These are phyloP conservation scores for Cheilosia scutellata DNA, from an alignment of 2,888 invertebrate species.

Conservation along the genomic window DNA sequence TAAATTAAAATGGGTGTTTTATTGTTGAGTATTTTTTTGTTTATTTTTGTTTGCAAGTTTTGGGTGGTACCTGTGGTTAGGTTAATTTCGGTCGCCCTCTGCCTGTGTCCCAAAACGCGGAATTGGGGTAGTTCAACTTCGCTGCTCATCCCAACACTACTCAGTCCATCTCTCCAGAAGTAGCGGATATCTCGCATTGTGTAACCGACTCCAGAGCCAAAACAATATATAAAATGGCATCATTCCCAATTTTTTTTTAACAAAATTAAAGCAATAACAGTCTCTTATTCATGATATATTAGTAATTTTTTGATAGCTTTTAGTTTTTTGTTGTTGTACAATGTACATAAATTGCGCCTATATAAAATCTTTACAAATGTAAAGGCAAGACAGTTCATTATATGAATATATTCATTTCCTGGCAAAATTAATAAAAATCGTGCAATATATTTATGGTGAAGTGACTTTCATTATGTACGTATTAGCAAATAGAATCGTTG, in stretches of 20 bases:
- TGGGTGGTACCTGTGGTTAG: slow-evolving; percentile 95
- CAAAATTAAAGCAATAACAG: slow-evolving; percentile 75
- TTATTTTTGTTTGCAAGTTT: slow-evolving; percentile 77
- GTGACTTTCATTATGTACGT: not conserved
- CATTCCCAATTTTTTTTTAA: slow-evolving; percentile 79
- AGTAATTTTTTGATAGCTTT: slow-evolving; percentile 52
- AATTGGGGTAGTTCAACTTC: slow-evolving; percentile 98
- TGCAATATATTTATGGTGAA: slow-evolving; percentile 20
- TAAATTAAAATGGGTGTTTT: slow-evolving; percentile 69
- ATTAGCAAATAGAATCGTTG: slow-evolving; percentile 9
- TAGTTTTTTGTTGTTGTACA: slow-evolving; percentile 60
- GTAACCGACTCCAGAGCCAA: slow-evolving; percentile 92
- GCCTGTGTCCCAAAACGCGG: slow-evolving; percentile 97
- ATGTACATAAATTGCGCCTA: slow-evolving; percentile 19
- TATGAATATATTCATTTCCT: slow-evolving; percentile 1
- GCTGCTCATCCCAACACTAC: slow-evolving; percentile 97
- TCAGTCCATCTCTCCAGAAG: slow-evolving; percentile 96
- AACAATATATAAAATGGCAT: slow-evolving; percentile 80
- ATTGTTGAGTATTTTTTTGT: slow-evolving; percentile 75
- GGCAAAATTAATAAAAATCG: slow-evolving; percentile 16
- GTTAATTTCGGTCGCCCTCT: slow-evolving; percentile 96
- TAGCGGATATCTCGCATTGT: slow-evolving; percentile 99
- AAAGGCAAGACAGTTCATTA: slow-evolving; percentile 1
- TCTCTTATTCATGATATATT: slow-evolving; percentile 69
- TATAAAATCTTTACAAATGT: slow-evolving; percentile 13